A percentile compares a stretch with the other conserved stretches of the same genome.
These are phyloP conservation scores for Rhizomys pruinosus DNA, from an alignment of 2,113 vertebrate genomes.

Conservation along the genomic window DNA sequence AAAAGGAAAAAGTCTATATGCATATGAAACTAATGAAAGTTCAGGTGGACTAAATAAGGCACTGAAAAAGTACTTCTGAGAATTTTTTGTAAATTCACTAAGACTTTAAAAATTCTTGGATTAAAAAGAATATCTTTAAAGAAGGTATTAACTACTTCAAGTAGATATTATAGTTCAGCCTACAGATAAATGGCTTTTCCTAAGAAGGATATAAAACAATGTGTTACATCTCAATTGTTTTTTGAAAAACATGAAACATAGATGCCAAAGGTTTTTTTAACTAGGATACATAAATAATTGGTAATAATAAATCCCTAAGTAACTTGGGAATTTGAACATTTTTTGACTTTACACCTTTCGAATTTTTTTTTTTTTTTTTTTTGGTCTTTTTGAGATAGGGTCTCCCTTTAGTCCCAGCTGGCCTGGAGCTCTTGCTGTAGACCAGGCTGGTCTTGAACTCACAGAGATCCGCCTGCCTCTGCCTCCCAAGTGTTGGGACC, in stretches of 20 bases:
- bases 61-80: background rate
- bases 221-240: background rate
- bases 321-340: background rate
- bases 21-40: background rate
- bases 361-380: too few relatives aligned
- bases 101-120: background rate
- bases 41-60: background rate
- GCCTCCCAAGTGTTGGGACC: too few relatives aligned
- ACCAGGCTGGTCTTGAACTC: too few relatives aligned
- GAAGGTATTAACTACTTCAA: background rate
- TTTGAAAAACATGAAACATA: background rate
- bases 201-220: background rate
- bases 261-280: background rate
- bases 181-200: background rate
- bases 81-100: background rate
- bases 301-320: background rate
- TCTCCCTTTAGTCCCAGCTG: too few relatives aligned
- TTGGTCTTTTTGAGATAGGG: too few relatives aligned
- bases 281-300: background rate
- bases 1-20: accelerated
- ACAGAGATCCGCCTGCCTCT: too few relatives aligned
- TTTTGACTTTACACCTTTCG: background rate
- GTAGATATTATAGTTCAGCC: background rate
- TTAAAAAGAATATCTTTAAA: constrained; percentile 18
- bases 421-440: too few relatives aligned